Conservation (phyloP, 2,113 vertebrate genomes). For the Chiloscyllium plagiosum region DNA sequence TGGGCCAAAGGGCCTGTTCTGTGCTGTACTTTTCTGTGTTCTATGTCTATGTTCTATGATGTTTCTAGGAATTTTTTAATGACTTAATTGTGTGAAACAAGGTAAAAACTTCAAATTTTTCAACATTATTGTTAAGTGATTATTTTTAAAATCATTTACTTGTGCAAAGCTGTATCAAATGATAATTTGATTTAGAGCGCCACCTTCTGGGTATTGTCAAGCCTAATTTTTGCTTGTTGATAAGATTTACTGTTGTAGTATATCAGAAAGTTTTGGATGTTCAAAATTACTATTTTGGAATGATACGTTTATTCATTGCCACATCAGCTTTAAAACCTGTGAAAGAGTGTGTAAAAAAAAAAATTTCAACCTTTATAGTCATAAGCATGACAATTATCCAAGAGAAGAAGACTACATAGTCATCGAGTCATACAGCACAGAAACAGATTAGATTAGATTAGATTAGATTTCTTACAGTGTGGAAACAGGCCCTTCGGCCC, state of each 20-base stretch:
- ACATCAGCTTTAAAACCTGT: neutral
- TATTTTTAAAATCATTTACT: neutral
- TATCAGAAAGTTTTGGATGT: neutral
- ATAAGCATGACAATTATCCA: neutral
- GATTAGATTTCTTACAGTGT: too few species aligned
- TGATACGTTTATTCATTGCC: neutral
- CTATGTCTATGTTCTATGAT: neutral
- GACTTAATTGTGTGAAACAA: neutral
- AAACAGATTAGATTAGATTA: too few species aligned
- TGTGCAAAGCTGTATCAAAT: neutral
- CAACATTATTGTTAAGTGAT: neutral
- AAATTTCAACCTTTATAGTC: neutral
- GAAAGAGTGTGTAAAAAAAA: too few species aligned
- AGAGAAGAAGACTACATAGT: too few species aligned
- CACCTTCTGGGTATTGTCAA: slow-evolving; percentile 10
- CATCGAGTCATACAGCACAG: too few species aligned
- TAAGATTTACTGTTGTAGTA: too few species aligned
- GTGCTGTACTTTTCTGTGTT: too few species aligned
- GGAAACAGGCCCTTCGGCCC: too few species aligned
- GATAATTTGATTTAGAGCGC: slow-evolving; percentile 1
- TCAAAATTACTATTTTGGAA: neutral
- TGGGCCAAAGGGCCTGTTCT: too few species aligned
- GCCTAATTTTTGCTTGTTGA: neutral
- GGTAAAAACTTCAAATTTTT: neutral
- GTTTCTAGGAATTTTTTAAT: neutral